Base-by-base conservation (phyloP, 1,140 invertebrate species). In the Drosophila busckii region DNA sequence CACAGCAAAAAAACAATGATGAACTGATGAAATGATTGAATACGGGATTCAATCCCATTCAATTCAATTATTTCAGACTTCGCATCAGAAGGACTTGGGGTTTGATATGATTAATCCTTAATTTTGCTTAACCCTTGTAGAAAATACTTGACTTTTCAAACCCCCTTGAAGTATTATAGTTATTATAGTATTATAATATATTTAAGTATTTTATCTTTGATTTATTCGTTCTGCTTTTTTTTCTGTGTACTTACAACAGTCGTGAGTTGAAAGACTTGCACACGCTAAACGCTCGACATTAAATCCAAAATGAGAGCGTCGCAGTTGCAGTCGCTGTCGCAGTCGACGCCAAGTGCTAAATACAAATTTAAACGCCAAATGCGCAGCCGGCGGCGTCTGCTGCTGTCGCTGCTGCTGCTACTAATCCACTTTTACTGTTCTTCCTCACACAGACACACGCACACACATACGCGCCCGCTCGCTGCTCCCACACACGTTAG, bases 381-480 rank as follows among this genome's bases (percentile, higher is more conserved):
- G 46, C 40, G 49, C 50, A 40, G 58, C 50, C 52, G 58, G 42
- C 58, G 49, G 56, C 32, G 19, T 28, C 32, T 19, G 34, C 26
- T 20, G 38, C 50, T 61, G 41, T 34, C 23, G 40, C 19, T 58
- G 32, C 41, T 19, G 19, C 4, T 45, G 70, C 61, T 70, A 62
- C 67, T 78, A 78, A 80, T 80, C 73, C 73, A 80, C 68, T 80
- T 80, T 71, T 52, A 52, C 32, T 69, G 52, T 56, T 64, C 48
- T 52, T 38, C 25, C 42, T 44, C 20, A 42, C 32, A 34, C 32
- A 41, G 20, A 50, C 35, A 38, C 10, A 45, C 34, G 35, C 28
- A 37, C 26, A 29, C 20, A 44, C 52, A 22, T 22, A 12, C 4
- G 23, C 31, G 29, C 17, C 25, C 28, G 13, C 12, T 54, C 3